Conservation (phyloP, 2,888 invertebrate genomes). For the Polymixis lichenea region DNA sequence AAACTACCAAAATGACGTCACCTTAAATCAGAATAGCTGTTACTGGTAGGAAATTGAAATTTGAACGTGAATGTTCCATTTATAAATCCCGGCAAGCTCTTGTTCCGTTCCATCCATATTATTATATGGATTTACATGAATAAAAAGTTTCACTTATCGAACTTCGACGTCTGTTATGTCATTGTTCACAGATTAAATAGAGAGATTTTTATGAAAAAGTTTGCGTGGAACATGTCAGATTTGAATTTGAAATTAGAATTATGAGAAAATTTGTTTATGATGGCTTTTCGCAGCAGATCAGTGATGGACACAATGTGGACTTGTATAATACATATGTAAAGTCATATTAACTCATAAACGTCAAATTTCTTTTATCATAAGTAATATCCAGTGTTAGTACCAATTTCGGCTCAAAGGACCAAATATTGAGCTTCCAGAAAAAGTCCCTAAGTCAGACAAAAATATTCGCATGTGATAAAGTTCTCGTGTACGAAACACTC, state of each 20-base stretch:
- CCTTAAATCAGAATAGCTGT: slow-evolving; percentile 77
- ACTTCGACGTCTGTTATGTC: slow-evolving; percentile 48
- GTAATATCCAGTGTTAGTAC: background rate
- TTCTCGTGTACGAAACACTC: slow-evolving; percentile 44
- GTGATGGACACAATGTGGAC: background rate
- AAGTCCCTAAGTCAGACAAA: slow-evolving; percentile 48
- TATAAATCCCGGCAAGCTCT: slow-evolving; percentile 67
- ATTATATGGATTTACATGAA: slow-evolving; percentile 62
- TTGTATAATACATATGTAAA: too few species aligned
- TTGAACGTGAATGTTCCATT: slow-evolving; percentile 73
- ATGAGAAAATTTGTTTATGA: background rate
- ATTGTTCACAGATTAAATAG: slow-evolving; percentile 54
- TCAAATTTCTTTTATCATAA: background rate
- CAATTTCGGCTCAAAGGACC: background rate
- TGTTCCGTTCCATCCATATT: slow-evolving; percentile 67
- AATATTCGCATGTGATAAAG: slow-evolving; percentile 49
- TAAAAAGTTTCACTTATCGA: slow-evolving; percentile 58
- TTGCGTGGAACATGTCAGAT: slow-evolving; percentile 20
- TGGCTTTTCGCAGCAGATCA: too few species aligned
- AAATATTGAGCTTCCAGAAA: slow-evolving; percentile 26
- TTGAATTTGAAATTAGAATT: slow-evolving; percentile 30
- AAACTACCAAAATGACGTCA: slow-evolving; percentile 54
- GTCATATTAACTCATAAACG: background rate
- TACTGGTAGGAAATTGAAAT: slow-evolving; percentile 83
- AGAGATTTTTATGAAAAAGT: slow-evolving; percentile 42